These are phyloP conservation scores for Drosophila lacteicornis DNA, from an alignment of 1,140 invertebrate species.

Conservation along the genomic window DNA sequence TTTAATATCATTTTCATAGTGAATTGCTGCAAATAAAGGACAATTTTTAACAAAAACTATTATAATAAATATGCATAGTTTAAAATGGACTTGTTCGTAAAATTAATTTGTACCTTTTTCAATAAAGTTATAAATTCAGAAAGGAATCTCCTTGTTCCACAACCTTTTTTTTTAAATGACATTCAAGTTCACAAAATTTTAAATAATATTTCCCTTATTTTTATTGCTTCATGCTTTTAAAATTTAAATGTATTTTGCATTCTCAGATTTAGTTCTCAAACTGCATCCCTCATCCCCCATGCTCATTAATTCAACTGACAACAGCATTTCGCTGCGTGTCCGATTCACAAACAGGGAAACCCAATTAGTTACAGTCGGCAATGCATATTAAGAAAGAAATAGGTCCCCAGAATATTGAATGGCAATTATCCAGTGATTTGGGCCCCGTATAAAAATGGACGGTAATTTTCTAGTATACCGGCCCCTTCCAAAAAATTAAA, in stretches of 20 bases:
- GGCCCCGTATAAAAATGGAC: conserved; percentile 62
- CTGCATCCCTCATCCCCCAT: not conserved
- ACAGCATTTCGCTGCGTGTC: not conserved
- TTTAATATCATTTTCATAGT: too few relatives aligned
- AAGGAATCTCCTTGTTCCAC: too few relatives aligned
- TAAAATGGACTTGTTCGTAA: too few relatives aligned
- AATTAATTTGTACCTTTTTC: too few relatives aligned
- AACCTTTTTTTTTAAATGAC: not conserved
- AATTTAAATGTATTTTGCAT: conserved; percentile 1
- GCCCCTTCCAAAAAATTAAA: too few relatives aligned
- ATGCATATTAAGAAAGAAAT: conserved; percentile 62
- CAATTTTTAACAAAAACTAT: too few relatives aligned
- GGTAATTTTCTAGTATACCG: too few relatives aligned
- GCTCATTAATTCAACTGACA: conserved; percentile 3
- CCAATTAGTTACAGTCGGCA: conserved; percentile 51
- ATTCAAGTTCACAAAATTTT: not conserved
- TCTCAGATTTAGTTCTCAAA: conserved; percentile 25
- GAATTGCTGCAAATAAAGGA: too few relatives aligned
- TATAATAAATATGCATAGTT: too few relatives aligned
- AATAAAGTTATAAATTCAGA: too few relatives aligned
- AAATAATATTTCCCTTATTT: not conserved
- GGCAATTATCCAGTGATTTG: conserved; percentile 48
- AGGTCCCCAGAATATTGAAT: conserved; percentile 51
- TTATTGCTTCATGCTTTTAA: not conserved
- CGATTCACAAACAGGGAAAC: conserved; percentile 13